phyloP scores from a whole-genome alignment of 2,113 vertebrate species.

The Neolamprologus kungweensis region DNA sequence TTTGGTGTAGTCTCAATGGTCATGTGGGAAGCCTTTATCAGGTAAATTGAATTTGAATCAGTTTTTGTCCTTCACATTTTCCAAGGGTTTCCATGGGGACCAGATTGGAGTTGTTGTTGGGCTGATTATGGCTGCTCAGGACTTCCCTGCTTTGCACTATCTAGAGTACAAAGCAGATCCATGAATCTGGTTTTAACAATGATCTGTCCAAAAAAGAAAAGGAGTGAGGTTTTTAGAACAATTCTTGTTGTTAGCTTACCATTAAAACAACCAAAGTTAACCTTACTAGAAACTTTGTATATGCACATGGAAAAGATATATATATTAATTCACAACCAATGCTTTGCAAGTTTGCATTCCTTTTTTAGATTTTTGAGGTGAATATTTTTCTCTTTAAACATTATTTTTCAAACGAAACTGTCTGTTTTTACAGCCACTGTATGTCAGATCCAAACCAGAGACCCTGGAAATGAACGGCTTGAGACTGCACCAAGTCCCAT shows the following conservation, averaged over 20 bases:
- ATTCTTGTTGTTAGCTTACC: not conserved
- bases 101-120: not conserved
- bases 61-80: not conserved
- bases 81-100: not conserved
- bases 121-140: not conserved
- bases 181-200: not conserved
- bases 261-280: not conserved
- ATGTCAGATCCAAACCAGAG: slow-evolving; percentile 4
- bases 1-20: not conserved
- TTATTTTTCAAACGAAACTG: not conserved
- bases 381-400: not conserved
- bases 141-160: not conserved
- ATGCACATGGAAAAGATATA: not conserved
- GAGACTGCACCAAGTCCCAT: not conserved
- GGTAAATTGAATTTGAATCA: not conserved
- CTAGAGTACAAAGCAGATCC: not conserved
- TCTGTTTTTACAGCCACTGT: not conserved
- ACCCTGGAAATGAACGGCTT: not conserved
- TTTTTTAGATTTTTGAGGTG: not conserved
- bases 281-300: not conserved
- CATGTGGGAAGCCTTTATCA: not conserved
- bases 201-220: not conserved
- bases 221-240: not conserved
- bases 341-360: not conserved
- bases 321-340: not conserved